These are phyloP conservation scores for Paragorgia papillata DNA, from an alignment of 92 coral and sea anemone species.

Conservation along the genomic window DNA sequence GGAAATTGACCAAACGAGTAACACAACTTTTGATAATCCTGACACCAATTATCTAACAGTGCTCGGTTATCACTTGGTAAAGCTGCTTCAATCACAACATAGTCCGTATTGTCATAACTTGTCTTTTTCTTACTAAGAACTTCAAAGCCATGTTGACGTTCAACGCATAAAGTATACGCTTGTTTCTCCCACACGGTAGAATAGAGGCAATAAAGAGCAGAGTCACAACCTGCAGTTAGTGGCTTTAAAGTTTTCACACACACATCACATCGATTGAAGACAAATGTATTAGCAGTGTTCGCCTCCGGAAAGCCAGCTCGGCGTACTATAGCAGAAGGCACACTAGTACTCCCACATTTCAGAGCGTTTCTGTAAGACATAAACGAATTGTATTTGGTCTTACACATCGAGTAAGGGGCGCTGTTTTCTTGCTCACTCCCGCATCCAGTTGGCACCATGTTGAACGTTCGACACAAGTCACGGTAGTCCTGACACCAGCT, in stretches of 20 bases:
- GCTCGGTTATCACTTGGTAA: constrained; percentile 38
- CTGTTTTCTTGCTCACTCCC: constrained; percentile 27
- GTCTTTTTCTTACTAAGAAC: constrained; percentile 30
- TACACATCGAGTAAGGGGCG: constrained; percentile 28
- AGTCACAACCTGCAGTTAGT: constrained; percentile 29
- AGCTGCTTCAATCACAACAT: constrained; percentile 49
- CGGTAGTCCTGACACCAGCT: constrained; percentile 64
- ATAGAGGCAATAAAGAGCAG: constrained; percentile 52
- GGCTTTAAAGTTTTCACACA: constrained; percentile 33
- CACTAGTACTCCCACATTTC: constrained; percentile 25
- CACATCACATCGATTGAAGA: constrained; percentile 44
- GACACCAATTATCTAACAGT: constrained; percentile 42
- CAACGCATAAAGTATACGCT: constrained; percentile 60
- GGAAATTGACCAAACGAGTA: constrained; percentile 31
- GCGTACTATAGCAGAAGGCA: constrained; percentile 17
- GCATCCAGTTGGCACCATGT: constrained; percentile 55
- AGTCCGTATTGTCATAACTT: constrained; percentile 16
- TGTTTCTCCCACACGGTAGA: constrained; percentile 16
- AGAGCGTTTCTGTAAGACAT: constrained; percentile 44
- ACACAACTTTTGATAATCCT: constrained; percentile 27
- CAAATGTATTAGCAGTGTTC: constrained; percentile 38
- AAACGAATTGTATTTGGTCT: constrained; percentile 38
- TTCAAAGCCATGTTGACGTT: constrained; percentile 52
- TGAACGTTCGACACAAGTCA: constrained; percentile 50
- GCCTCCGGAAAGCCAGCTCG: constrained; percentile 46